A percentile compares a stretch with the other conserved stretches of the same genome.
These are phyloP conservation scores for Pteropus alecto DNA, from an alignment of 2,113 vertebrate species.

Conservation along the genomic window DNA sequence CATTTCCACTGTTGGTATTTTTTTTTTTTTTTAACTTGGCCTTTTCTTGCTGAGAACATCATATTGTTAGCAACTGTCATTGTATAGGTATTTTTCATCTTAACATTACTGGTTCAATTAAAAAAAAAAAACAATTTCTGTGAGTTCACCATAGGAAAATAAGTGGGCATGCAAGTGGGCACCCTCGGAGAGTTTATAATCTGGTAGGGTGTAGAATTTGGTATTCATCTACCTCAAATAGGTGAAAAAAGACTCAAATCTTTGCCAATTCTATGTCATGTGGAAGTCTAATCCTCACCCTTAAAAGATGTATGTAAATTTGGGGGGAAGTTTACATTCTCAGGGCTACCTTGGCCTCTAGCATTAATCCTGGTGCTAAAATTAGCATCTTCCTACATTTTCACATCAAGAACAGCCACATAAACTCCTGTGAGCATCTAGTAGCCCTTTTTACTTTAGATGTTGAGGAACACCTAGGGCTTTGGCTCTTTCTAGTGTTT, in stretches of 20 bases:
- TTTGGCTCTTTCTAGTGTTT: neutral
- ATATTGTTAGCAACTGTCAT: neutral
- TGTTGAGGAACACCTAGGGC: neutral
- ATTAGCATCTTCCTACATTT: neutral
- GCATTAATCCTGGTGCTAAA: neutral
- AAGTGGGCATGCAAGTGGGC: neutral
- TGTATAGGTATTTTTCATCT: neutral
- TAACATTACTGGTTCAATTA: neutral
- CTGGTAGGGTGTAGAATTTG: neutral
- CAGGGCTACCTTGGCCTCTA: neutral
- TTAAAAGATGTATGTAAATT: neutral
- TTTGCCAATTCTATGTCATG: neutral
- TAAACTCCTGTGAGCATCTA: neutral
- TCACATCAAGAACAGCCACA: neutral
- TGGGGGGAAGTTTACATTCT: neutral
- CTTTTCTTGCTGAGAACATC: neutral
- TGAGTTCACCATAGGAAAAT: neutral
- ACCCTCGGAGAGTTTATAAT: neutral
- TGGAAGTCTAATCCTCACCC: neutral
- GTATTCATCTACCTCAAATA: neutral
- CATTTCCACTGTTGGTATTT: neutral
- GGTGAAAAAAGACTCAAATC: neutral
- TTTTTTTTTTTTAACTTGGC: neutral
- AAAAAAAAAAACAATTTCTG: constrained; percentile 10
- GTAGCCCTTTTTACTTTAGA: neutral